These are phyloP conservation scores for Phataginus tricuspis DNA, from an alignment of 2,797 vertebrate species.

Conservation along the genomic window DNA sequence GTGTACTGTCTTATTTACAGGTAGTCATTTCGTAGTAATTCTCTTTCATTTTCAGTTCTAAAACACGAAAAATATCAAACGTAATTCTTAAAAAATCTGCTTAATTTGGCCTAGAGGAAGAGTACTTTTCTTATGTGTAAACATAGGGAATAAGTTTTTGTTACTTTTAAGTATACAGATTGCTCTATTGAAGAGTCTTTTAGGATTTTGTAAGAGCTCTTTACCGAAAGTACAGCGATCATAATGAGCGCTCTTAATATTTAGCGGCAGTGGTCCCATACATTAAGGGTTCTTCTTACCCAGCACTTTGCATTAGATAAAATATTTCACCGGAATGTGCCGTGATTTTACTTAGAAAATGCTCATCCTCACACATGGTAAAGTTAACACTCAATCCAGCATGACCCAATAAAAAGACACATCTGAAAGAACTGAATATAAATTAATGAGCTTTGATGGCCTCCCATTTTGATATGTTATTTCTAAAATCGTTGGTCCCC, in stretches of 20 bases:
- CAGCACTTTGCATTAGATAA: background rate
- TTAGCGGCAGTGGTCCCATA: background rate
- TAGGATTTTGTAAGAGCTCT: background rate
- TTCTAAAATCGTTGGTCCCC: slow-evolving; percentile 72
- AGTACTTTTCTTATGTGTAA: background rate
- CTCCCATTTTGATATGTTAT: slow-evolving; percentile 61
- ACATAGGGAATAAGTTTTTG: background rate
- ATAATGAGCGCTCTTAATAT: background rate
- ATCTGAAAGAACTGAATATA: slow-evolving; percentile 69
- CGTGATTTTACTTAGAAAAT: slow-evolving; percentile 56
- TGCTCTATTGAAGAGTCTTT: slow-evolving; percentile 4
- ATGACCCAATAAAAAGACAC: slow-evolving; percentile 34
- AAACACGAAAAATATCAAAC: slow-evolving; percentile 18
- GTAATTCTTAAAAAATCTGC: background rate
- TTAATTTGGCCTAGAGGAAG: background rate
- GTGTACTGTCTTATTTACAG: slow-evolving; percentile 26
- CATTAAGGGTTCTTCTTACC: no score
- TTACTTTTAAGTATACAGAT: slow-evolving; percentile 23
- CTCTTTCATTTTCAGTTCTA: slow-evolving; percentile 46
- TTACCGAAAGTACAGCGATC: background rate
- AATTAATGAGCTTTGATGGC: slow-evolving; percentile 68
- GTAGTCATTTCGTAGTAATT: slow-evolving; percentile 38
- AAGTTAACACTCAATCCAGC: slow-evolving; percentile 47
- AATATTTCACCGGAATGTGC: background rate
- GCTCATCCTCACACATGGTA: background rate